phyloP scores from a whole-genome alignment of 2,888 invertebrate species.

The Furcula furcula region DNA sequence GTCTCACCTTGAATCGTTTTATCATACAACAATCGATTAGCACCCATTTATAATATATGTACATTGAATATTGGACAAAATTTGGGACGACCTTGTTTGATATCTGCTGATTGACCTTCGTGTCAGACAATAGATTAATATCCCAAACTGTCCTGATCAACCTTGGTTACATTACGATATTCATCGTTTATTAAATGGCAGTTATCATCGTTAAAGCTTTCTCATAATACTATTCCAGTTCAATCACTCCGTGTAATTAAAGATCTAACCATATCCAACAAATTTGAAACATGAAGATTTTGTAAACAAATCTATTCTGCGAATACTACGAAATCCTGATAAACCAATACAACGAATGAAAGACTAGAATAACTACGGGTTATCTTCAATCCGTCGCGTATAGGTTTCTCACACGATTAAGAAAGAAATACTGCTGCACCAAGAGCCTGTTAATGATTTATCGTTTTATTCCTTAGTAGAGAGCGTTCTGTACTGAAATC shows the following conservation, averaged over 20 bases:
- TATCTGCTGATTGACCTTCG: neutral
- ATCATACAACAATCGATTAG: slow-evolving; percentile 1
- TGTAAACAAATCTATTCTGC: too few species aligned
- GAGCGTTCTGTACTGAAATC: too few species aligned
- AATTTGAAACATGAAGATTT: too few species aligned
- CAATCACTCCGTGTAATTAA: neutral
- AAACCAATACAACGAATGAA: too few species aligned
- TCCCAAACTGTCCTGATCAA: neutral
- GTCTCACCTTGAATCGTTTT: neutral
- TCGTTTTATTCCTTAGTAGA: too few species aligned
- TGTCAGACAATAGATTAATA: neutral
- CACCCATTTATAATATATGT: neutral
- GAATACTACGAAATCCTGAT: too few species aligned
- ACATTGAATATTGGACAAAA: neutral
- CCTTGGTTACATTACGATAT: neutral
- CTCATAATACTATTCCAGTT: neutral
- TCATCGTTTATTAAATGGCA: neutral
- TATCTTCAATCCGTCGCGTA: too few species aligned
- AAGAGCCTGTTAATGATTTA: too few species aligned
- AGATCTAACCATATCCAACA: too few species aligned
- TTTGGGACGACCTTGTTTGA: neutral
- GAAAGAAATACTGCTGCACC: too few species aligned
- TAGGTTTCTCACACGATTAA: too few species aligned
- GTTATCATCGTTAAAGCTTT: neutral
- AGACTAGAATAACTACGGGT: too few species aligned